Percentiles rank a stretch among this genome's conserved stretches.
phyloP scores from a whole-genome alignment of 2,888 invertebrate species.

The Scrobipalpa atriplicella region DNA sequence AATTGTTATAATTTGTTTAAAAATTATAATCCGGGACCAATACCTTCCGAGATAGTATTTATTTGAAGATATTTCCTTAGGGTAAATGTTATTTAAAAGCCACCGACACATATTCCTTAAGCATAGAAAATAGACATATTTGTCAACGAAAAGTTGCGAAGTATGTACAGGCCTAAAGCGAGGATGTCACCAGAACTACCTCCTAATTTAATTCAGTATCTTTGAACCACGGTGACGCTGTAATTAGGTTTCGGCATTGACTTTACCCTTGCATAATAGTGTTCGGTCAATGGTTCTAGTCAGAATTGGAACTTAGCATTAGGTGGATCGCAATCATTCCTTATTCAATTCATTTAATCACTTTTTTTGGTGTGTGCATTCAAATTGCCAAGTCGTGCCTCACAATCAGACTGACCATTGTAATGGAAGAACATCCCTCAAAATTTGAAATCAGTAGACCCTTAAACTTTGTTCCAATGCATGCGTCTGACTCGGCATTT shows the following conservation, averaged over 20 bases:
- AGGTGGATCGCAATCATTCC: slow-evolving; percentile 41
- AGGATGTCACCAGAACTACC: slow-evolving; percentile 74
- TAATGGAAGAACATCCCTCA: not conserved
- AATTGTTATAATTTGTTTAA: slow-evolving; percentile 83
- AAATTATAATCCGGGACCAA: slow-evolving; percentile 83
- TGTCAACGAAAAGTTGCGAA: slow-evolving; percentile 80
- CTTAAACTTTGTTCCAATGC: slow-evolving; percentile 54
- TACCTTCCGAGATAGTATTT: slow-evolving; percentile 83
- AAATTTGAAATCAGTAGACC: not conserved
- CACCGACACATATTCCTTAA: slow-evolving; percentile 83
- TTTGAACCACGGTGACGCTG: slow-evolving; percentile 62
- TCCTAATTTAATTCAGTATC: slow-evolving; percentile 78
- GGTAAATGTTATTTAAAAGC: slow-evolving; percentile 80
- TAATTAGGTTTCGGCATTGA: slow-evolving; percentile 56
- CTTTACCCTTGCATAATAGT: slow-evolving; percentile 50
- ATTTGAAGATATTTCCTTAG: slow-evolving; percentile 82
- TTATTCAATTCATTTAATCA: slow-evolving; percentile 19
- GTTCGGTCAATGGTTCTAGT: slow-evolving; percentile 71
- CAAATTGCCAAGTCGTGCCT: slow-evolving; percentile 17
- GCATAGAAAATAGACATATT: slow-evolving; percentile 78
- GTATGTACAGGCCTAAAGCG: slow-evolving; percentile 52
- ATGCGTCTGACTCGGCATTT: slow-evolving; percentile 66
- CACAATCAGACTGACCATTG: not conserved
- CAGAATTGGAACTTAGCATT: slow-evolving; percentile 74
- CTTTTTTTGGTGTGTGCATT: slow-evolving; percentile 31